Conservation (phyloP, 2,797 vertebrate species). For the Arnoldichthys spilopterus region DNA sequence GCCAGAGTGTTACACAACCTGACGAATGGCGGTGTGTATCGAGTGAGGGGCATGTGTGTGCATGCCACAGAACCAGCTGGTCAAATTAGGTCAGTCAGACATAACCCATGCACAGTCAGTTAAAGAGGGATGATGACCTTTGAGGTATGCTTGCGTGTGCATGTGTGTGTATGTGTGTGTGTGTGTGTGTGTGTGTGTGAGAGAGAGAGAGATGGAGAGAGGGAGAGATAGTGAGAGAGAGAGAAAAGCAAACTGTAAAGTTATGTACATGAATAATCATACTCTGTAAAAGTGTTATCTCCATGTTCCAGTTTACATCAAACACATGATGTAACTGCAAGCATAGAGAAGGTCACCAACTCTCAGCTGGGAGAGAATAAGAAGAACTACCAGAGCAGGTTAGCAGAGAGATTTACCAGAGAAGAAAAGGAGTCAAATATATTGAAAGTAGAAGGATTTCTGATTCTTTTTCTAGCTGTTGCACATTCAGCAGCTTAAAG, state of each 20-base stretch:
- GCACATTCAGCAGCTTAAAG: background rate
- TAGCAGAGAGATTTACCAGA: background rate
- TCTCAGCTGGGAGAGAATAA: background rate
- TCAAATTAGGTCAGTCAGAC: conserved; percentile 26
- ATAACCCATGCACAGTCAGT: conserved; percentile 9
- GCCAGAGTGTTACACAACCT: background rate
- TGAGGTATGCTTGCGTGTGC: background rate
- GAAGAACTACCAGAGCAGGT: background rate
- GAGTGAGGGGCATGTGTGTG: background rate
- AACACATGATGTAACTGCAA: background rate
- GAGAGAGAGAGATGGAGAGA: background rate
- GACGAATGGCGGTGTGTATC: background rate
- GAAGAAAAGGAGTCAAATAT: background rate
- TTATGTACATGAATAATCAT: background rate
- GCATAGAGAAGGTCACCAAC: background rate
- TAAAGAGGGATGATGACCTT: background rate
- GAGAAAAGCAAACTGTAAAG: background rate
- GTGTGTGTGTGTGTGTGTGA: background rate
- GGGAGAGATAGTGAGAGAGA: too few species aligned
- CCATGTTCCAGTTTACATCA: background rate
- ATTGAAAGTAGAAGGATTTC: background rate
- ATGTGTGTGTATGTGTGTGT: background rate
- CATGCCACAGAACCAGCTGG: background rate
- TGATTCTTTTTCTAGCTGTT: background rate
- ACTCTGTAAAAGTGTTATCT: conserved; percentile 7